Conservation (phyloP, 2,888 invertebrate genomes). For the Melipona bicolor region DNA sequence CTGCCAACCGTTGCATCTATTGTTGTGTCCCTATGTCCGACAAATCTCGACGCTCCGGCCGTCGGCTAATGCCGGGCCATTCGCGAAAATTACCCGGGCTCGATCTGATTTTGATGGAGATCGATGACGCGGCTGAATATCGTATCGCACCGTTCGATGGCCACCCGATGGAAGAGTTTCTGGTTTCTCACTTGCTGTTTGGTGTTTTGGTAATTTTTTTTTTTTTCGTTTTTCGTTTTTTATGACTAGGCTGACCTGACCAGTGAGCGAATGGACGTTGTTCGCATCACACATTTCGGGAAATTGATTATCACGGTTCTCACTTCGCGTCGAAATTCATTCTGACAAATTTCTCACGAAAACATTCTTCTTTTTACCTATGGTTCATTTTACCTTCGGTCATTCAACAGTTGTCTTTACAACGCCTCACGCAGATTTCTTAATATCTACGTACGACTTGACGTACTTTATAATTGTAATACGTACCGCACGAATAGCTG, state of each 20-base stretch:
- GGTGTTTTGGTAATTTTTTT: neutral
- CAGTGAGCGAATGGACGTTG: too few relatives aligned
- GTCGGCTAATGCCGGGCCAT: slow-evolving; percentile 34
- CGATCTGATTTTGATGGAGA: slow-evolving; percentile 55
- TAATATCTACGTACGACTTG: too few relatives aligned
- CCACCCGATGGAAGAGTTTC: neutral
- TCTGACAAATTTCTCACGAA: too few relatives aligned
- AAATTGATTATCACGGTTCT: too few relatives aligned
- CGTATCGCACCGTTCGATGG: neutral
- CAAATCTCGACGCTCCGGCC: slow-evolving; percentile 17
- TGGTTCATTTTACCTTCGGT: too few relatives aligned
- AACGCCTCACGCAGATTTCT: too few relatives aligned
- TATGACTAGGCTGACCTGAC: neutral
- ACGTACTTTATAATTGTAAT: too few relatives aligned
- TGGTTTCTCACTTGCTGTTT: neutral
- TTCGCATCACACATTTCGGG: too few relatives aligned
- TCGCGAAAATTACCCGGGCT: slow-evolving; percentile 45
- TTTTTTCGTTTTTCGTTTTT: neutral
- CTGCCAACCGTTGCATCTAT: slow-evolving; percentile 62
- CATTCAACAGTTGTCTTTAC: too few relatives aligned
- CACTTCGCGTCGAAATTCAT: too few relatives aligned
- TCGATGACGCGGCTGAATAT: slow-evolving; percentile 27
- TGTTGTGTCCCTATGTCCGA: slow-evolving; percentile 34
- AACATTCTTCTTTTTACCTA: too few relatives aligned
- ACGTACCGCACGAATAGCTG: too few relatives aligned